Evolutionary conservation across 35 echinoderm and acorn worm species (phyloP).

Genomic region (Ophioderma brevispina): DNA sequence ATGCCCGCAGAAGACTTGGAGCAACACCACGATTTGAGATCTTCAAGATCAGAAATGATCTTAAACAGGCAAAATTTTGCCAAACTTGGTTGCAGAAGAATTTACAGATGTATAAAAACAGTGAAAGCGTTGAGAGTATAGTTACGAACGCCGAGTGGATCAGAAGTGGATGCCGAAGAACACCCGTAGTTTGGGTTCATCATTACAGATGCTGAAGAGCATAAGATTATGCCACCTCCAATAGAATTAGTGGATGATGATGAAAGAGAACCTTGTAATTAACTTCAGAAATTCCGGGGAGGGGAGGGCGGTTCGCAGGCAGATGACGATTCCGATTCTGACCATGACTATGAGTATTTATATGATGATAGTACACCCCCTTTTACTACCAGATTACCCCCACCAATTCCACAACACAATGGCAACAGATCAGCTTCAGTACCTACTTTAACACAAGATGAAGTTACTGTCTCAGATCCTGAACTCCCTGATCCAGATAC

Average conservation of each 20-base stretch:
- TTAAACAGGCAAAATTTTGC: slow-evolving; percentile 75
- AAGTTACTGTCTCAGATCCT: neutral
- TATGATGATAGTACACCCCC: neutral
- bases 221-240: neutral
- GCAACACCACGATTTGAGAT: slow-evolving; percentile 27
- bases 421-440: slow-evolving; percentile 4
- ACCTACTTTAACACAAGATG: neutral
- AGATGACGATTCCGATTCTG: slow-evolving; percentile 4
- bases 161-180: neutral
- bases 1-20: slow-evolving; percentile 70
- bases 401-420: neutral
- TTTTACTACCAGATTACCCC: neutral
- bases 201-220: neutral
- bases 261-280: neutral
- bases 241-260: neutral
- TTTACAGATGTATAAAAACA: slow-evolving; percentile 45
- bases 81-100: slow-evolving; percentile 71
- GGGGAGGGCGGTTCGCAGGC: neutral
- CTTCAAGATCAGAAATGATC: slow-evolving; percentile 57
- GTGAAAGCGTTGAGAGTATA: slow-evolving; percentile 66
- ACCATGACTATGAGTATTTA: slow-evolving; percentile 11
- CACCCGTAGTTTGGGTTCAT: neutral
- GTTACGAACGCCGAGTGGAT: slow-evolving; percentile 6
- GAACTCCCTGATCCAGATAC: neutral
- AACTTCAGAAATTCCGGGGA: neutral